Conservation (phyloP, 1,140 invertebrate species). For the Brachionus paranguensis region DNA sequence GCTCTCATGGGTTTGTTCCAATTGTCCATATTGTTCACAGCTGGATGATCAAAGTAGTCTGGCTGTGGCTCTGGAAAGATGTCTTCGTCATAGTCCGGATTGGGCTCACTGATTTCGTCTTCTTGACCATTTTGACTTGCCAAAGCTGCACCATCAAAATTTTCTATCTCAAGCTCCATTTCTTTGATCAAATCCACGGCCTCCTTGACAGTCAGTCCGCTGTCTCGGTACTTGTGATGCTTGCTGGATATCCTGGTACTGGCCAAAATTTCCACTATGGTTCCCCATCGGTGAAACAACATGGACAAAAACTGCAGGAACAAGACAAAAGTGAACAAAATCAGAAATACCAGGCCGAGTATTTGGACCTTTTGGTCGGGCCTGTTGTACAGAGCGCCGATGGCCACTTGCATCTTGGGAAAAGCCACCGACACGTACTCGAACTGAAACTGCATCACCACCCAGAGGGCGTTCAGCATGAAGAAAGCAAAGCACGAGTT, state of each 20-base stretch:
- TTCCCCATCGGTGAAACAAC: slow-evolving; percentile 56
- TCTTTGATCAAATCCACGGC: slow-evolving; percentile 37
- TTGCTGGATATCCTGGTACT: slow-evolving; percentile 41
- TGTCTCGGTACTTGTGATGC: slow-evolving; percentile 34
- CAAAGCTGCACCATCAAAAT: not conserved
- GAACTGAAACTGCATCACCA: slow-evolving; percentile 91
- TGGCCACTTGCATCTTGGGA: slow-evolving; percentile 75
- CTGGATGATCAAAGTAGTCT: slow-evolving; percentile 39
- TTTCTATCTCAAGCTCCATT: slow-evolving; percentile 22
- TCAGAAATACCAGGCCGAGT: slow-evolving; percentile 56
- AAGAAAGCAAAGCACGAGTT: slow-evolving; percentile 90
- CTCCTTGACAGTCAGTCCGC: not conserved
- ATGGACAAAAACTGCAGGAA: slow-evolving; percentile 57
- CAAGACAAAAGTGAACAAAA: slow-evolving; percentile 57
- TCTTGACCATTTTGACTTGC: not conserved
- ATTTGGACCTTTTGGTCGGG: slow-evolving; percentile 50
- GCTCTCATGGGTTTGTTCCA: slow-evolving; percentile 5
- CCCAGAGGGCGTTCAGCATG: slow-evolving; percentile 95
- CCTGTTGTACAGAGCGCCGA: slow-evolving; percentile 42
- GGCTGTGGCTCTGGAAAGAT: not conserved
- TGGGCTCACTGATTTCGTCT: not conserved
- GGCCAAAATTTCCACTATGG: slow-evolving; percentile 50
- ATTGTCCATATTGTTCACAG: slow-evolving; percentile 36
- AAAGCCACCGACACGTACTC: slow-evolving; percentile 83
- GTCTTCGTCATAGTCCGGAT: slow-evolving; percentile 36